Base-by-base conservation (phyloP, 2,797 vertebrate species). In the Chanos chanos region DNA sequence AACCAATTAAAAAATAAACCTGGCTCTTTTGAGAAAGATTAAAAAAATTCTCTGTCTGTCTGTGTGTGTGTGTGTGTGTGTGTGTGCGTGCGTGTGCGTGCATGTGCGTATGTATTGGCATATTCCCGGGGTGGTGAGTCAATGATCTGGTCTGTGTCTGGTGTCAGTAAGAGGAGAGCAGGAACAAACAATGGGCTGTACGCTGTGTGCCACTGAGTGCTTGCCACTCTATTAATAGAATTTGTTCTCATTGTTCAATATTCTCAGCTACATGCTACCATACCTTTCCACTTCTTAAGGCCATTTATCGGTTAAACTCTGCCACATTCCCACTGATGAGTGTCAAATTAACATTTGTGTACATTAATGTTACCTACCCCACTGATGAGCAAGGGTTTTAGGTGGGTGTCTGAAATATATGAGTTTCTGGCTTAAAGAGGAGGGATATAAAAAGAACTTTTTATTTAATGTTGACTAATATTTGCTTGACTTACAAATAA, bases 201-300 rank as follows among this genome's bases (percentile, higher is more conserved):
- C 34, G 30, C 39, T 6, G 13, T 49, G 53, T 50, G 28, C 34
- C 28, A 37, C 16, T 49, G 6, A 64, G 8, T 22, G 22, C n/a
- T 48, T 60, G 22, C 27, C 7, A 22, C 18, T 41, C 64, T 75
- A 66, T 66, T 68, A 68, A 77, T 66, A 76, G 66, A 51, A 21
- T 27, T 18, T 49, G 13, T 53, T 62, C 33, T 70, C 60, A 66
- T 53, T 47, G 41, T 60, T 60, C 37, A 48, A 49, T 37, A 61
- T 61, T 68, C 45, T 28, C 30, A 57, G 49, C 52, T 33, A 58
- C 10, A 28, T 43, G n/a, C n/a, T n/a, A n/a, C 65, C 15, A 33
- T 16, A 1, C 8, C n/a, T 22, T 34, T n/a, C 10, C 45, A 31
- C 59, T 39, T 22, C 69, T 2, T 48, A 16, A 31, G 27, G 12